Evolutionary conservation across 2,113 vertebrate genomes (phyloP).

Genomic region (Scortum barcoo): DNA sequence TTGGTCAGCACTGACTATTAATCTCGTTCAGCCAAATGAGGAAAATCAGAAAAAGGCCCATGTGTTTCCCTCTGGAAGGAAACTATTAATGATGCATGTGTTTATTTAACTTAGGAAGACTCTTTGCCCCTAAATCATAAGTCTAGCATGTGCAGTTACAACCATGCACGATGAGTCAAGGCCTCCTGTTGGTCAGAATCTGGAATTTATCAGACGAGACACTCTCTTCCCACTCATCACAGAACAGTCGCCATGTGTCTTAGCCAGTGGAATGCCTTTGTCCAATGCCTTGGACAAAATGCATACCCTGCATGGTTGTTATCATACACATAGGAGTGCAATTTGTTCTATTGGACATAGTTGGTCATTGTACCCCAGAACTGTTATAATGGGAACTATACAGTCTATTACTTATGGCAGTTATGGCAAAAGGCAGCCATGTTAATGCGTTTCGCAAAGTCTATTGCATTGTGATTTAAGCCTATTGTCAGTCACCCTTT

Average conservation of each 20-base stretch:
- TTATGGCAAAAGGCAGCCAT: not conserved
- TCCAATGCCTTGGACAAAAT: too few species aligned
- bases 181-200: not conserved
- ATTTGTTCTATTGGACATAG: not conserved
- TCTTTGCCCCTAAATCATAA: not conserved
- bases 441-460: not conserved
- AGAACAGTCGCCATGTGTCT: not conserved
- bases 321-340: not conserved
- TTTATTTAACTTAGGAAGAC: not conserved
- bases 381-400: not conserved
- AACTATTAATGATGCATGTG: not conserved
- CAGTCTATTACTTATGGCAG: not conserved
- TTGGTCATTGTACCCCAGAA: not conserved
- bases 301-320: not conserved
- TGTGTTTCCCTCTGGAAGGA: not conserved
- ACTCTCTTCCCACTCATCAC: not conserved
- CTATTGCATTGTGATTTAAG: not conserved
- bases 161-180: not conserved
- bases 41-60: not conserved
- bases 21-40: not conserved
- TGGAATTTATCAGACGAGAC: not conserved
- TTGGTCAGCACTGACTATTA: not conserved
- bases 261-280: not conserved
- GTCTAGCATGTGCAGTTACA: not conserved
- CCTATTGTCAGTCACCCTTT: not conserved